Evolutionary conservation across 2,797 vertebrate species (phyloP), one percentile per base, ranked within the genome.

Genomic region (Acridotheres tristis): DNA sequence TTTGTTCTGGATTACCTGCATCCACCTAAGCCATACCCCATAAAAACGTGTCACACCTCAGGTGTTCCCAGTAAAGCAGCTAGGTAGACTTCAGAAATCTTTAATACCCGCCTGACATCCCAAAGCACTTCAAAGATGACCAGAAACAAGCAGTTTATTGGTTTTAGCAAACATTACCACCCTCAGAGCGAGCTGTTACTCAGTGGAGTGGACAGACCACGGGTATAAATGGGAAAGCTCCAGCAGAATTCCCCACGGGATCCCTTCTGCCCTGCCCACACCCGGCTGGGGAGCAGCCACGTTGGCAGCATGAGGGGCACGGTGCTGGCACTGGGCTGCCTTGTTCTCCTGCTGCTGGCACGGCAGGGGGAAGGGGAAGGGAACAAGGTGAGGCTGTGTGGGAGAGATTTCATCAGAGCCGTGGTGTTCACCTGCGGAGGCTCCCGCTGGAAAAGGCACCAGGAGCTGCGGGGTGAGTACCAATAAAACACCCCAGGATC

Each of bases 381-480:
- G 3, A 87, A 26, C 29, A 62, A 59, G 0, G 25, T 98, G 90
- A 96, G 80, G 91, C 97, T 98, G 58, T 98, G 97, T 0, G 97
- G 98, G 5, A 95, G 87, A 4, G 97, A 98, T 23, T 97, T 98
- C 2, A 50, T 97, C 66, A 25, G 97, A 43, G 97, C 97, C 0
- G 75, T 98, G 0, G 53, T 97, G 21, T 98, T 97, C 93, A 98
- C 97, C 45, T 98, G 98, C 0, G 97, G 97, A 0, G 95, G 97
- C 65, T 97, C 98, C 0, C 82, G 96, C 27, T 97, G 98, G 98
- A 97, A 45, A 18, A 89, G 96, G 11, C 30, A 78, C 7, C 76
- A 1, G 18, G 10, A 42, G 26, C 67, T 72, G 20, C 7, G 43
- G 32, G 96, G 97, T 98, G 77, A 91, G 90, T 95, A 50, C 67